phyloP scores from a whole-genome alignment of 2,797 vertebrate species.

The Miichthys miiuy region DNA sequence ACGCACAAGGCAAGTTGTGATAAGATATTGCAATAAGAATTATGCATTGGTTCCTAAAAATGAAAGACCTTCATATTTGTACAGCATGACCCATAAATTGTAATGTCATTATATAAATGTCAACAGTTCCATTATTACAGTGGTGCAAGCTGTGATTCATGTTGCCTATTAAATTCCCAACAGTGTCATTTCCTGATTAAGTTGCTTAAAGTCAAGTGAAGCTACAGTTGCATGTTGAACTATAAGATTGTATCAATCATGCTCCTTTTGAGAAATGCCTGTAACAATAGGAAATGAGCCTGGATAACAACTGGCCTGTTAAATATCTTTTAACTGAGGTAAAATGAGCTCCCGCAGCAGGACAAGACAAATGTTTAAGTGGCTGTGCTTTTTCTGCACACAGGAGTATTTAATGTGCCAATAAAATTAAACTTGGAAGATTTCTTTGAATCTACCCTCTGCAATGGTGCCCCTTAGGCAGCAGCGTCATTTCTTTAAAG shows the following conservation, averaged over 20 bases:
- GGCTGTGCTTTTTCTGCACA: constrained; percentile 3
- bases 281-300: constrained; percentile 13
- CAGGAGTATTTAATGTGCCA: constrained; percentile 25
- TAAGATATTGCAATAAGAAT: no score
- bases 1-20: background rate
- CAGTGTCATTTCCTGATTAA: background rate
- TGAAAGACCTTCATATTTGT: background rate
- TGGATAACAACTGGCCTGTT: constrained; percentile 8
- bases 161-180: background rate
- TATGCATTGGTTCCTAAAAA: background rate
- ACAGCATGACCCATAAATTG: background rate
- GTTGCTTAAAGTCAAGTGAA: constrained; percentile 2
- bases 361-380: background rate
- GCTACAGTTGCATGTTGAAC: background rate
- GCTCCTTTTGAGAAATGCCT: constrained; percentile 10
- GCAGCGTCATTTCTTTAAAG: constrained; percentile 7
- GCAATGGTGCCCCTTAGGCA: constrained; percentile 1
- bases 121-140: background rate
- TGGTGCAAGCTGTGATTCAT: background rate
- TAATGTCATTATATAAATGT: background rate
- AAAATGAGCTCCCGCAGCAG: constrained; percentile 7
- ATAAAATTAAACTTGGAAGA: constrained; percentile 12
- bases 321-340: constrained; percentile 23
- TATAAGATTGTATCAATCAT: background rate
- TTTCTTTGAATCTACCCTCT: constrained; percentile 19